Base-by-base conservation (phyloP, 1,140 invertebrate species). In the Cardiocondyla obscurior region DNA sequence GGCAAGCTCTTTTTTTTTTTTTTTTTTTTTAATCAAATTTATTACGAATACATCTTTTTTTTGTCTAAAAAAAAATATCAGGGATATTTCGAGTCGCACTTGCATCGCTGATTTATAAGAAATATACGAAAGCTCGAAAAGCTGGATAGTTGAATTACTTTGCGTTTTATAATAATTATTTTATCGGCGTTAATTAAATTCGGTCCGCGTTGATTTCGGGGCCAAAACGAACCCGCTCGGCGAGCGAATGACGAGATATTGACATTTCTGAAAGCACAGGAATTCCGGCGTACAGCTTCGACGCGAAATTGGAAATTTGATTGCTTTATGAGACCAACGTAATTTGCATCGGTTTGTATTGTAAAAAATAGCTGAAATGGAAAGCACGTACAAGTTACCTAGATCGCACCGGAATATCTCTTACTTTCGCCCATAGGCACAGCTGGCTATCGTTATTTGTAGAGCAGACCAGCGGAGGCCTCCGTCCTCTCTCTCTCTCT, bases 331-430 rank as follows among this genome's bases (percentile, higher is more conserved):
- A 44, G 30, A 16, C 14, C 30, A 14, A 7, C 22, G 25, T 22
- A n/a, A 30, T 53, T 70, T 53, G 46, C 42, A 67, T 49, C 8
- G n/a, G n/a, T 55, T 64, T 62, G 55, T 22, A 64, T 76, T 76
- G 72, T 58, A n/a, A n/a, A 64, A 58, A 62, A 74, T 42, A 74
- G 36, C 10, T 57, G 70, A 58, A 60, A 74, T 60, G 70, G 55
- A 62, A 74, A 62, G 22, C 30, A 57, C 28, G 51, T 0, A 58
- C 30, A 49, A 57, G 51, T 72, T 72, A 55, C 19, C 36, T 57
- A 73, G 14, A 73, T 73, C 33, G 3, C 25, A n/a, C 28, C 25
- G 36, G 55, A 19, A 58, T 55, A 73, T 73, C 33, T 73, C 33
- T 58, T 73, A 57, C 51, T 73, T 46, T 51, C 22, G 53, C 36